Percentiles rank a stretch among this genome's conserved stretches.
Evolutionary conservation across 2,888 invertebrate species (phyloP).

Genomic region (Drosophila recens): DNA sequence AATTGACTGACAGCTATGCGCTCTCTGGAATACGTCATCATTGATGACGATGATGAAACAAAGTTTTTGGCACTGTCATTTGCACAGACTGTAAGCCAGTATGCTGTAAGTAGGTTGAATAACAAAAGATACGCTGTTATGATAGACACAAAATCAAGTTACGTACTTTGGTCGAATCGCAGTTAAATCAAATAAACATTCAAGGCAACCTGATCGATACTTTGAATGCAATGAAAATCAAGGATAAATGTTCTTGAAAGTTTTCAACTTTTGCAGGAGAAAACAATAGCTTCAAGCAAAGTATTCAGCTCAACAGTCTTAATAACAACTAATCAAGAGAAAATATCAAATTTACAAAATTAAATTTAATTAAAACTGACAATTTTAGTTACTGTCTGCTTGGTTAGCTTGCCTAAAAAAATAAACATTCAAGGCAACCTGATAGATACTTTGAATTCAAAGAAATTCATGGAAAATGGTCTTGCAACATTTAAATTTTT

Average conservation of each 20-base stretch:
- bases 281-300: neutral
- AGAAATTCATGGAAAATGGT: neutral
- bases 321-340: too few species aligned
- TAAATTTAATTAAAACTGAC: too few species aligned
- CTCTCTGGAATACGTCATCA: conserved; percentile 27
- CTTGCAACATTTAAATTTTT: neutral
- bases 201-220: conserved; percentile 12
- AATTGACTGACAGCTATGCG: conserved; percentile 18
- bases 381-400: too few species aligned
- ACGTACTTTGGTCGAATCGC: neutral
- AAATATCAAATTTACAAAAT: too few species aligned
- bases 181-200: conserved; percentile 1
- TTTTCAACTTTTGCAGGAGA: neutral
- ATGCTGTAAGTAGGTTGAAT: conserved; percentile 9
- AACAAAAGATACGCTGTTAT: conserved; percentile 2
- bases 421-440: conserved; percentile 7
- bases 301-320: too few species aligned
- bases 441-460: conserved; percentile 1
- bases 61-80: conserved; percentile 29
- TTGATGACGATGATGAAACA: conserved; percentile 9
- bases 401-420: neutral
- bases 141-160: conserved; percentile 10
- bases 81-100: conserved; percentile 20
- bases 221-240: neutral
- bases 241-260: neutral